Conservation (phyloP, 2,797 vertebrate genomes). For the Vespertilio murinus region DNA sequence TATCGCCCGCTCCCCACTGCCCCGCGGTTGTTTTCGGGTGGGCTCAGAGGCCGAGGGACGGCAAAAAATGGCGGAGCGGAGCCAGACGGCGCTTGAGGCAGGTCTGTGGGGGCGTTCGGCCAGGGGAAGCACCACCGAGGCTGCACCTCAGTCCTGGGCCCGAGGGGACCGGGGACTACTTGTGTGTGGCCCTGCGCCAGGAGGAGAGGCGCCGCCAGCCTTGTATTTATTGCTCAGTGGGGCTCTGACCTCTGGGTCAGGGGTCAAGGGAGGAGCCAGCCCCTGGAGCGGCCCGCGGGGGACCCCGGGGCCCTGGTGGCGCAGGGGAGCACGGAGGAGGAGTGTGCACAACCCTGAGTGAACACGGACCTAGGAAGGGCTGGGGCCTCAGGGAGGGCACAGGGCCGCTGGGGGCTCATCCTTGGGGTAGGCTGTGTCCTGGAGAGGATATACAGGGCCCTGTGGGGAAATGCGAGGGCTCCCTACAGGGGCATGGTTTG, state of each 20-base stretch:
- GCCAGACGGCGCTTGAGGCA: slow-evolving; percentile 83
- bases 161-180: background rate
- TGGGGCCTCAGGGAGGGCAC: background rate
- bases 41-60: slow-evolving; percentile 71
- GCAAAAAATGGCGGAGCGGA: slow-evolving; percentile 88
- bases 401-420: background rate
- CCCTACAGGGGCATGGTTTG: background rate
- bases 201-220: background rate
- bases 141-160: background rate
- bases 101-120: slow-evolving; percentile 81
- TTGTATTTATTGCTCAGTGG: background rate
- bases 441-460: background rate
- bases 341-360: background rate
- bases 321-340: background rate
- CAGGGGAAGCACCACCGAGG: background rate
- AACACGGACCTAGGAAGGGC: background rate
- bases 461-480: background rate
- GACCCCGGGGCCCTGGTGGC: background rate
- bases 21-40: slow-evolving; percentile 69
- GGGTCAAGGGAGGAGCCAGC: slow-evolving; percentile 35
- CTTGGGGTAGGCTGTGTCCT: background rate
- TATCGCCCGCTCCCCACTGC: slow-evolving; percentile 41
- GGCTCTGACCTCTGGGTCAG: slow-evolving; percentile 29
- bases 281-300: background rate
- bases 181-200: background rate